Evolutionary conservation across 2,113 vertebrate genomes (phyloP).

Genomic region (Ctenodactylus gundi): DNA sequence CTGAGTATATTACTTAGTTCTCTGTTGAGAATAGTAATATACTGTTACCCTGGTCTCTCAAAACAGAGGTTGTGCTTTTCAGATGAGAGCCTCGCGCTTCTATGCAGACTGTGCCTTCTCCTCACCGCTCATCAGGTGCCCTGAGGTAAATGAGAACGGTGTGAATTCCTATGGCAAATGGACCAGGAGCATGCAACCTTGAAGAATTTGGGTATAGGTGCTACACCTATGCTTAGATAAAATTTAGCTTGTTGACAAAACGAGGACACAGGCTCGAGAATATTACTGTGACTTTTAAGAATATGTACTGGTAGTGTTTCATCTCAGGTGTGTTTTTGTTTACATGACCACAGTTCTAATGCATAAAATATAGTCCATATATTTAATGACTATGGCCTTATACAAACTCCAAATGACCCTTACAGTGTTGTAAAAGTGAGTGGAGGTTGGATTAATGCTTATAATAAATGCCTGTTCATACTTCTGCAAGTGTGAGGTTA

Average conservation of each 20-base stretch:
- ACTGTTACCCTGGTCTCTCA: neutral
- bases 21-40: too few relatives aligned
- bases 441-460: neutral
- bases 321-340: neutral
- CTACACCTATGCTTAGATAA: neutral
- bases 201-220: neutral
- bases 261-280: neutral
- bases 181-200: neutral
- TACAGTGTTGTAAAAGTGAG: neutral
- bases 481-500: neutral
- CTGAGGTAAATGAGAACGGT: neutral
- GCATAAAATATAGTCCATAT: neutral
- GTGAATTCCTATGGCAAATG: too few relatives aligned
- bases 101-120: neutral
- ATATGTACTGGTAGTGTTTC: constrained; percentile 32
- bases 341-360: neutral
- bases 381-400: neutral
- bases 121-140: neutral
- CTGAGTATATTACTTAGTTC: too few relatives aligned
- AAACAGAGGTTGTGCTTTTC: neutral
- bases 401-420: neutral
- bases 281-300: neutral
- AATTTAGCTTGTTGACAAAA: neutral
- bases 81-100: neutral
- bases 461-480: neutral